Conservation (phyloP, 2,888 invertebrate species). For the Dryadula phaetusa region DNA sequence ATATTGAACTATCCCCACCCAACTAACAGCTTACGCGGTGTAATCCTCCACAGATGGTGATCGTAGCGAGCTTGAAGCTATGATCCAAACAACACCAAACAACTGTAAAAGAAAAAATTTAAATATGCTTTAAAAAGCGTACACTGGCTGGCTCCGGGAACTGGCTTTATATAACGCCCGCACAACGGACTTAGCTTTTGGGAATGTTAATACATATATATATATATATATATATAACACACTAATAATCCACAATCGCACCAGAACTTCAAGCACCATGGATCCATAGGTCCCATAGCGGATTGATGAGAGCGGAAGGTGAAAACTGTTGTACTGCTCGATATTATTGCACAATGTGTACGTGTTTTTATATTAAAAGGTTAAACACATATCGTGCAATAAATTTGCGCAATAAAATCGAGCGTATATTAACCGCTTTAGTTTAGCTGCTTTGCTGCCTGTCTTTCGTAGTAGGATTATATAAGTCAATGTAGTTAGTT, state of each 20-base stretch:
- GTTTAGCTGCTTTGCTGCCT: slow-evolving; percentile 63
- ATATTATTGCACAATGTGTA: slow-evolving; percentile 6
- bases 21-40: slow-evolving; percentile 81
- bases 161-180: slow-evolving; percentile 81
- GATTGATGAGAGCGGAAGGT: slow-evolving; percentile 71
- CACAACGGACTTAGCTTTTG: slow-evolving; percentile 80
- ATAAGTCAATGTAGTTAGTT: not conserved
- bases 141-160: slow-evolving; percentile 73
- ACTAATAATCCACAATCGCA: slow-evolving; percentile 57
- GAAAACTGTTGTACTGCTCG: slow-evolving; percentile 57
- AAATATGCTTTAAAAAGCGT: slow-evolving; percentile 83
- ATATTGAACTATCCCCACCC: slow-evolving; percentile 57
- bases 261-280: slow-evolving; percentile 71
- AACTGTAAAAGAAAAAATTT: slow-evolving; percentile 85
- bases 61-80: slow-evolving; percentile 85
- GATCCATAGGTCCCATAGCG: slow-evolving; percentile 75
- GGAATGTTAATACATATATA: slow-evolving; percentile 78
- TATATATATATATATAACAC: slow-evolving; percentile 67
- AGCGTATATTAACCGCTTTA: slow-evolving; percentile 35
- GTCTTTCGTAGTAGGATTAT: slow-evolving; percentile 52
- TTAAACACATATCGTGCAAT: not conserved
- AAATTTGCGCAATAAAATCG: not conserved
- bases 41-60: slow-evolving; percentile 85
- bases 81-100: slow-evolving; percentile 85
- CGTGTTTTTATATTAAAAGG: too few species aligned